Evolutionary conservation across 2,888 invertebrate species (phyloP).

Genomic region (Lissonota sp.): DNA sequence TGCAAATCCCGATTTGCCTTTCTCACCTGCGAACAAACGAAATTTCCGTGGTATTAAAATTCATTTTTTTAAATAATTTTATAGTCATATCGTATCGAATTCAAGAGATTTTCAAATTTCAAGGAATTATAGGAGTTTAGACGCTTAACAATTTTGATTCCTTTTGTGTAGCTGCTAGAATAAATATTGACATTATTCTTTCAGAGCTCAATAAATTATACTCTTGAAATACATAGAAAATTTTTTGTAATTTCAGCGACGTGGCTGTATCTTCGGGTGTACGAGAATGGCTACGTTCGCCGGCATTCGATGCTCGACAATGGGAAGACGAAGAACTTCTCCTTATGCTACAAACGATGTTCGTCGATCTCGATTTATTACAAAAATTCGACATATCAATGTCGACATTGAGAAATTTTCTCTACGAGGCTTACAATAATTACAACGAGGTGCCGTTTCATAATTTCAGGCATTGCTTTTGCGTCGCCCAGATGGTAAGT

Average conservation of each 20-base stretch:
- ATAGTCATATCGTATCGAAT: no score
- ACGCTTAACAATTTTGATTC: no score
- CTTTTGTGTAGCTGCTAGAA: no score
- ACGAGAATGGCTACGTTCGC: conserved; percentile 87
- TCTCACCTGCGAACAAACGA: conserved; percentile 87
- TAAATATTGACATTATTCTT: no score
- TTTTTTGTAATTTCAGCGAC: conserved; percentile 85
- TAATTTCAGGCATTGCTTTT: conserved; percentile 94
- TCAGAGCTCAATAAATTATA: no score
- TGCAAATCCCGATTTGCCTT: conserved; percentile 96
- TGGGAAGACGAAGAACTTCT: conserved; percentile 93
- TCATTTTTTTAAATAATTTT: background rate
- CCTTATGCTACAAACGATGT: conserved; percentile 92
- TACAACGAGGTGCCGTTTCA: conserved; percentile 95
- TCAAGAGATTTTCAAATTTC: no score
- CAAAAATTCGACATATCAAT: conserved; percentile 91
- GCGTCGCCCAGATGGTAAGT: conserved; percentile 94
- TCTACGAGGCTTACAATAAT: conserved; percentile 91
- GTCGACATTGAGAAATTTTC: conserved; percentile 88
- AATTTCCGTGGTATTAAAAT: background rate
- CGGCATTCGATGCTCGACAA: conserved; percentile 92
- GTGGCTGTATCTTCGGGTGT: conserved; percentile 87
- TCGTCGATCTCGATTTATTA: conserved; percentile 90
- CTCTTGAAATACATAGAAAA: no score
- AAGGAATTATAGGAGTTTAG: no score